A percentile compares a stretch with the other conserved stretches of the same genome.
phyloP scores from a whole-genome alignment of 2,113 vertebrate genomes.

The Pituophis catenifer region DNA sequence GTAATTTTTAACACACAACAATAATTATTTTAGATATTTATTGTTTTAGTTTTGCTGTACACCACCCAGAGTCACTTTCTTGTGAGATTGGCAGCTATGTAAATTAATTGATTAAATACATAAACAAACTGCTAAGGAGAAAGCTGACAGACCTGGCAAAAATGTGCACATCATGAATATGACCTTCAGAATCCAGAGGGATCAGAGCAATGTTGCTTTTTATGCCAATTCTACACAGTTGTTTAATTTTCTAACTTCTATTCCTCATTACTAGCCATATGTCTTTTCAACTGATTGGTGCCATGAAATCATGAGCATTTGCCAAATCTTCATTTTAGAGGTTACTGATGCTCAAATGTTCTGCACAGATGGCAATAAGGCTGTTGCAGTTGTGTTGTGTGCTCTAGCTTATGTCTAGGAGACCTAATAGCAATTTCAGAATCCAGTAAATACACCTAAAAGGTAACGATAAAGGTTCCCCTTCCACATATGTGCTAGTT shows the following conservation, averaged over 20 bases:
- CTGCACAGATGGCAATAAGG: not conserved
- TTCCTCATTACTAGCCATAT: not conserved
- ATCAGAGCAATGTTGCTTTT: not conserved
- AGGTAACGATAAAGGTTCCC: too few relatives aligned
- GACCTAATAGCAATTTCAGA: not conserved
- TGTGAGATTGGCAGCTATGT: not conserved
- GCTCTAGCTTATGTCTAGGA: not conserved
- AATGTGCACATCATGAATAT: not conserved
- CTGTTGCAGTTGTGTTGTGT: not conserved
- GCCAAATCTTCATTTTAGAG: not conserved
- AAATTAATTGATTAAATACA: not conserved
- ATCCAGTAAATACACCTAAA: not conserved
- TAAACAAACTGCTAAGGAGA: not conserved
- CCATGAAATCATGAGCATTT: not conserved
- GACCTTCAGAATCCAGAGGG: not conserved
- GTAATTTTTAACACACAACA: not conserved
- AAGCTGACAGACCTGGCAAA: not conserved
- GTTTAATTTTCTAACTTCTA: not conserved
- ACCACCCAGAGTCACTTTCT: not conserved
- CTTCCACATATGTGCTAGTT: too few relatives aligned
- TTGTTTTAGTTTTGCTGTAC: not conserved
- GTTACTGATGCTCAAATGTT: not conserved
- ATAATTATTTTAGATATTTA: not conserved
- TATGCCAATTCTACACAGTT: not conserved
- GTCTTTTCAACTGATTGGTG: not conserved